A percentile compares a stretch with the other conserved stretches of the same genome.
phyloP scores from a whole-genome alignment of 2,797 vertebrate genomes.

The Diglossa cyanea region DNA sequence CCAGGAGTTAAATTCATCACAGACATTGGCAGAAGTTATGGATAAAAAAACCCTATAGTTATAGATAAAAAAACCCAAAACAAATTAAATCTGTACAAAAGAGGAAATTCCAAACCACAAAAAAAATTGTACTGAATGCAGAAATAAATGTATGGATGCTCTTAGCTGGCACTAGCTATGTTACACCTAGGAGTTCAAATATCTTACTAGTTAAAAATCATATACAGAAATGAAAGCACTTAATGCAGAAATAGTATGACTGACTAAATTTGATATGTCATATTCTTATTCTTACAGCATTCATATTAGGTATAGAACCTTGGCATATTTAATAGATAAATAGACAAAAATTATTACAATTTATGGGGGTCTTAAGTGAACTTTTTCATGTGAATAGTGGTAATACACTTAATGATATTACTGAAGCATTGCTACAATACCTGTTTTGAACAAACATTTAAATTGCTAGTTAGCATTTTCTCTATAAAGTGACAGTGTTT shows the following conservation, averaged over 20 bases:
- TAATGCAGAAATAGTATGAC: neutral
- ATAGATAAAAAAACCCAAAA: neutral
- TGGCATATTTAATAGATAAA: neutral
- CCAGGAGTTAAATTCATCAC: neutral
- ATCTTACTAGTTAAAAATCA: neutral
- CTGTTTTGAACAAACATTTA: neutral
- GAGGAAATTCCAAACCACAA: neutral
- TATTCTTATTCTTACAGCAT: neutral
- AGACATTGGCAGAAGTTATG: neutral
- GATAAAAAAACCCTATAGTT: neutral
- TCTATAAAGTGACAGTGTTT: neutral
- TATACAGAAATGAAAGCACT: neutral
- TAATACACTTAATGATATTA: neutral
- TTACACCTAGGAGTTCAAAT: neutral
- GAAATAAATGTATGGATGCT: neutral
- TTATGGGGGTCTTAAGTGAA: neutral
- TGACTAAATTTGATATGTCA: neutral
- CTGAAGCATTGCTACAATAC: neutral
- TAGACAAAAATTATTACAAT: neutral
- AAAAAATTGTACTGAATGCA: neutral
- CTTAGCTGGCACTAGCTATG: neutral
- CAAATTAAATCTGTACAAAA: neutral
- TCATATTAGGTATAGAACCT: neutral
- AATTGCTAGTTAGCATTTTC: neutral
- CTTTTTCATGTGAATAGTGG: neutral